Evolutionary conservation across 2,113 vertebrate species (phyloP).

Genomic region (Tenebrosternarchus preto): DNA sequence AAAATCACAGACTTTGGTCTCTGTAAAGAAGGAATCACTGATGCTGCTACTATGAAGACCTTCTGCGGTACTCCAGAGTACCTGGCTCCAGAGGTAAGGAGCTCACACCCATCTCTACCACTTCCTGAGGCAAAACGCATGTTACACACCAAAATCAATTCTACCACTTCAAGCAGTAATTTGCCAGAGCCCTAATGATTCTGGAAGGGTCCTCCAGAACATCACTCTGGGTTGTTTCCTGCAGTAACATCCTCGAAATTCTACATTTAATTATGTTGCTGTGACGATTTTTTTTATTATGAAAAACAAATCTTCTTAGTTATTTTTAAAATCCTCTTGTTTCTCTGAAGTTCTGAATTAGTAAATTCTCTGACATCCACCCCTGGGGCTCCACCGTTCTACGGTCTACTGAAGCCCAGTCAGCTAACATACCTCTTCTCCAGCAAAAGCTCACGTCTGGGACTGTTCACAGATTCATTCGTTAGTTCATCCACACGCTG

Average conservation of each 20-base stretch:
- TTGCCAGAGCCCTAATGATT: not conserved
- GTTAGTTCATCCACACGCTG: too few species aligned
- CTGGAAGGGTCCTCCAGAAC: not conserved
- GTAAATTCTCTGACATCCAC: too few species aligned
- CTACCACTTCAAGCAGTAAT: not conserved
- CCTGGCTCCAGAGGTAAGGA: conserved; percentile 90
- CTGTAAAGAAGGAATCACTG: conserved; percentile 98
- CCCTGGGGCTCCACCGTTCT: too few species aligned
- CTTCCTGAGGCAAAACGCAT: conserved; percentile 11
- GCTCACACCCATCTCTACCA: not conserved
- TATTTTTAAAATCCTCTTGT: too few species aligned
- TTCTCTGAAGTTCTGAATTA: too few species aligned
- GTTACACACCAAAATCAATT: not conserved
- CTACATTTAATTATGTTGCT: not conserved
- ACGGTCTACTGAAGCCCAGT: too few species aligned
- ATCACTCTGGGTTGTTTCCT: not conserved
- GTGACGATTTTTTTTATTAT: not conserved
- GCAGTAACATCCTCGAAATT: not conserved
- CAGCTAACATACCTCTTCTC: too few species aligned
- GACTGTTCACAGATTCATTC: too few species aligned
- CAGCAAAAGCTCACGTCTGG: too few species aligned
- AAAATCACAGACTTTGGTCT: conserved; percentile 98
- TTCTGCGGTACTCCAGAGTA: conserved; percentile 98
- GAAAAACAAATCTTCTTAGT: too few species aligned
- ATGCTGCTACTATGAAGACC: conserved; percentile 98